Evolutionary conservation across 2,113 vertebrate species (phyloP), one percentile per base, ranked within the genome.

Genomic region (Chaetodon auriga): DNA sequence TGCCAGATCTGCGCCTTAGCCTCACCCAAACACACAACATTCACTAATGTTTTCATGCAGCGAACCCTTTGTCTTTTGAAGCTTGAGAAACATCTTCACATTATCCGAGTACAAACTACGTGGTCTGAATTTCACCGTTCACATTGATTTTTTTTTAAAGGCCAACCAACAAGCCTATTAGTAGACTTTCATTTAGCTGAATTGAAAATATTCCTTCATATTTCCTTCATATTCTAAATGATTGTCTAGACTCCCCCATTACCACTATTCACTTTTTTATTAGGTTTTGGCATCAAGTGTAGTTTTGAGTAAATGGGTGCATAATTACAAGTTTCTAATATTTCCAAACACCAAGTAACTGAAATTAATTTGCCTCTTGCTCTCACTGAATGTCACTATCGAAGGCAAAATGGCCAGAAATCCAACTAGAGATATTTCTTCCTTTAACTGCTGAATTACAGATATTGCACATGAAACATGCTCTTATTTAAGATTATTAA

Each of bases 401-500:
- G 19, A 60, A 80, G 25, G 35, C 36, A 54, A 15, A 64, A 72
- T 46, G 41, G 45, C 8, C 11, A 30, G 30, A 35, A 36, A 82
- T 76, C 11, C 41, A 55, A 43, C 11, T 19, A 35, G 2, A 12
- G 63, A 58, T 69, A 58, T 63, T 58, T 45, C 19, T 54, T 15
- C 46, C 21, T 36, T 13, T 43, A 15, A 36, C 23, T 38, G 38
- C 51, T 53, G 23, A 78, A 43, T 57, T n/a, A 16, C 25, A 70
- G 43, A 54, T 54, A 66, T 16, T 38, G 12, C 11, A 53, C 1
- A 12, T 14, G 13, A 71, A 72, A 65, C 12, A 43, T 3, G 0
- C 15, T 62, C 25, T 64, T 35, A 73, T 73, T 85, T 65, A 12
- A 16, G 1, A 72, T 57, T 53, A 77, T 43, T 84, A 88, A 89